A percentile compares a stretch with the other conserved stretches of the same genome.
phyloP scores from a whole-genome alignment of 2,113 vertebrate genomes.

The Laticauda colubrina region DNA sequence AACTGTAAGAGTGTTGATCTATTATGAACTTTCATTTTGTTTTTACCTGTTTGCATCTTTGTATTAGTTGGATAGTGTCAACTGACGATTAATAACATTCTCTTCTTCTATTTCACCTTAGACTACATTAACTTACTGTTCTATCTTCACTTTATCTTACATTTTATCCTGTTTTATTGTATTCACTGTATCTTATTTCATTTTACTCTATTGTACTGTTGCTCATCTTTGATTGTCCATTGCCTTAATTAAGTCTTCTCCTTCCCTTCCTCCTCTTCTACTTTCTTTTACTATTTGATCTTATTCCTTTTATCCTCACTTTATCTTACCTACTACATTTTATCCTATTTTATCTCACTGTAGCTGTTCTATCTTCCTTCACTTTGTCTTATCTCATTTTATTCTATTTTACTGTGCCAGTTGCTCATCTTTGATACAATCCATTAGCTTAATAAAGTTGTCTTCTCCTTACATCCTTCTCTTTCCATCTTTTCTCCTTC shows the following conservation, averaged over 20 bases:
- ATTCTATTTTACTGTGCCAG: too few species aligned
- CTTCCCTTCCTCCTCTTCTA: too few species aligned
- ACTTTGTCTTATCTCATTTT: too few species aligned
- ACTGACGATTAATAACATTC: background rate
- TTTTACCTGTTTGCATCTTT: background rate
- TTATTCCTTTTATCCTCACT: too few species aligned
- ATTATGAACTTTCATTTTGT: background rate
- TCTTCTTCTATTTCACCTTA: background rate
- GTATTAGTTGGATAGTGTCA: background rate
- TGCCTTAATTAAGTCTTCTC: too few species aligned
- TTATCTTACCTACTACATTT: background rate
- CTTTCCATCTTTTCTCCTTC: too few species aligned
- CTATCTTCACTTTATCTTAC: background rate
- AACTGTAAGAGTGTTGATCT: background rate
- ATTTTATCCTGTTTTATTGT: background rate
- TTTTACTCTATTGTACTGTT: background rate
- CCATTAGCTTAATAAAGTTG: background rate
- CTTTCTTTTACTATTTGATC: too few species aligned
- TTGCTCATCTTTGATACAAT: background rate
- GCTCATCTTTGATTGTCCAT: background rate
- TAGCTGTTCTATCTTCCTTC: too few species aligned
- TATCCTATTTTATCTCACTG: background rate
- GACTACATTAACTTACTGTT: background rate
- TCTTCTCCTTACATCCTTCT: background rate
- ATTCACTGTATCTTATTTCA: background rate